These are phyloP conservation scores for Enteromius fasciolatus DNA, from an alignment of 2,797 vertebrate genomes.

Conservation along the genomic window DNA sequence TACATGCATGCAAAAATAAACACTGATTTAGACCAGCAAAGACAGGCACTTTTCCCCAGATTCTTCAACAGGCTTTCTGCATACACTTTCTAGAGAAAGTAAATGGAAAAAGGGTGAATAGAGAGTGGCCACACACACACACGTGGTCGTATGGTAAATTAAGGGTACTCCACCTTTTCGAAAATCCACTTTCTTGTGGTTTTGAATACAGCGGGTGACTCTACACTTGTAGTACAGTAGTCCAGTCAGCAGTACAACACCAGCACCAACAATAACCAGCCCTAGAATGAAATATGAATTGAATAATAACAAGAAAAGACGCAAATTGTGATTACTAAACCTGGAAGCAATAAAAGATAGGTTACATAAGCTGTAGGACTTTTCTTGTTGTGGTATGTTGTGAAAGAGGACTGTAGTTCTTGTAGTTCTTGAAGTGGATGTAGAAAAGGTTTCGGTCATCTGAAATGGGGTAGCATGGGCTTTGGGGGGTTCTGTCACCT, in stretches of 20 bases:
- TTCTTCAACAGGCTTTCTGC: constrained; percentile 74
- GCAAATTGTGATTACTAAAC: neutral
- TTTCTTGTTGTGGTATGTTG: too few species aligned
- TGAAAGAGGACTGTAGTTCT: neutral
- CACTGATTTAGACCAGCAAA: constrained; percentile 57
- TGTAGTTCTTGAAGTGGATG: neutral
- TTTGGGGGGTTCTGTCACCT: neutral
- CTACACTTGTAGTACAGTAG: constrained; percentile 63
- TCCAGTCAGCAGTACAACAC: constrained; percentile 63
- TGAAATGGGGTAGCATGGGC: neutral
- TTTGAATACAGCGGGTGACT: constrained; percentile 19
- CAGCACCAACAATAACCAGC: neutral
- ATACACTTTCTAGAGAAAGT: constrained; percentile 64
- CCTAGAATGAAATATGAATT: constrained; percentile 39
- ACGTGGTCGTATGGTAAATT: neutral
- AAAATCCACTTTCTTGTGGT: constrained; percentile 13
- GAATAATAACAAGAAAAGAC: neutral
- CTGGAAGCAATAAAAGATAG: neutral
- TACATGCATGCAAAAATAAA: neutral
- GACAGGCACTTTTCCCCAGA: constrained; percentile 66
- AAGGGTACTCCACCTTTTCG: constrained; percentile 63
- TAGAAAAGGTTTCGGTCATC: neutral
- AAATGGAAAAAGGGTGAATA: constrained; percentile 15
- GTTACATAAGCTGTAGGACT: constrained; percentile 42
- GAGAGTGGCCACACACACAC: neutral